Conservation (phyloP, 2,797 vertebrate genomes). For the Malurus leucopterus region DNA sequence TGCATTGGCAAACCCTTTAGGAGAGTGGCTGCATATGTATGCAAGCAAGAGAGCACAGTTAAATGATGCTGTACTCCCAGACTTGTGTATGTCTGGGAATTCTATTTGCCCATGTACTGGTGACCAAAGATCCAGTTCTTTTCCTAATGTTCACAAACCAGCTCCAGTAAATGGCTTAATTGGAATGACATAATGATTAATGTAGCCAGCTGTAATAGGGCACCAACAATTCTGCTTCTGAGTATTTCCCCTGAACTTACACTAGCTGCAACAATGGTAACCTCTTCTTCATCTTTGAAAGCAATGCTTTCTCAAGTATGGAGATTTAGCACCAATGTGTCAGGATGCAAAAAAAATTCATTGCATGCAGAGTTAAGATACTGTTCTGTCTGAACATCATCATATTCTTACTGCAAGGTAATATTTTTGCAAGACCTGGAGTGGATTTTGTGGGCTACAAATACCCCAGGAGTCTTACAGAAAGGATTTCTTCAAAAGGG, state of each 20-base stretch:
- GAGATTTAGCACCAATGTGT: not conserved
- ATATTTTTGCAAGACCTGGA: not conserved
- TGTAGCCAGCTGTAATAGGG: not conserved
- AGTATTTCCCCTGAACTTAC: not conserved
- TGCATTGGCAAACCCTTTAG: slow-evolving; percentile 9
- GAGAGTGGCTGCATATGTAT: not conserved
- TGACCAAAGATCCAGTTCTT: not conserved
- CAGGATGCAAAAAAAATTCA: not conserved
- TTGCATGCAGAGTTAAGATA: not conserved
- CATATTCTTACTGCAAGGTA: not conserved
- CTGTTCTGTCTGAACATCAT: not conserved
- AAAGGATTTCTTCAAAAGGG: not conserved
- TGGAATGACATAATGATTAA: not conserved
- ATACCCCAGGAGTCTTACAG: not conserved
- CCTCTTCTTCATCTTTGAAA: not conserved
- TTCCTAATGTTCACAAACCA: not conserved
- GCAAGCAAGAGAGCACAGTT: not conserved
- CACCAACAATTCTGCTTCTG: not conserved
- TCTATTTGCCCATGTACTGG: not conserved
- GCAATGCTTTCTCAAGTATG: not conserved
- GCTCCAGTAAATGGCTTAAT: not conserved
- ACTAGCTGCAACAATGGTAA: not conserved
- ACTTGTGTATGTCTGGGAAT: not conserved
- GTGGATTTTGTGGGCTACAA: not conserved
- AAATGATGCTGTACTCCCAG: not conserved